Conservation (phyloP, 2,888 invertebrate species). For the Masnerella sp. region DNA sequence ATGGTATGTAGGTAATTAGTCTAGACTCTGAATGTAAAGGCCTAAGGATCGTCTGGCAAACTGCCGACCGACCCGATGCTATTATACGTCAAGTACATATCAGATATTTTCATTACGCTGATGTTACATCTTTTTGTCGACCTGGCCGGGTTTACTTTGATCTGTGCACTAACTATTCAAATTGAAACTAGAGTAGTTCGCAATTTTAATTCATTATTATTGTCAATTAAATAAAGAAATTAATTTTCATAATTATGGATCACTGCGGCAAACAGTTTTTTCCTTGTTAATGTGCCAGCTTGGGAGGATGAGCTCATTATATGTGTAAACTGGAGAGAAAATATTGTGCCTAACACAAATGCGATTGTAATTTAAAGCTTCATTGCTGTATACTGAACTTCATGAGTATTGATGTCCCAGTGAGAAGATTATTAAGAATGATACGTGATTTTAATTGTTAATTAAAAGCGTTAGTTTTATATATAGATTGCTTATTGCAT, state of each 20-base stretch:
- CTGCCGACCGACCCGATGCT: slow-evolving; percentile 47
- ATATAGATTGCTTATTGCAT: neutral
- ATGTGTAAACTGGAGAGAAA: slow-evolving; percentile 17
- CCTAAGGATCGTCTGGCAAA: slow-evolving; percentile 59
- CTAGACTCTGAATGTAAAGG: slow-evolving; percentile 62
- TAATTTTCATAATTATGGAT: neutral
- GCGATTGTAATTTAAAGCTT: slow-evolving; percentile 29
- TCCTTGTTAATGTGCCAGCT: neutral
- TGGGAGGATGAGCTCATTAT: slow-evolving; percentile 7
- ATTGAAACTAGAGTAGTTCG: too few relatives aligned
- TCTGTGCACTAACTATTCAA: neutral
- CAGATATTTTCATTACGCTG: slow-evolving; percentile 43
- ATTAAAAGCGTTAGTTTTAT: neutral
- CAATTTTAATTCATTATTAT: neutral
- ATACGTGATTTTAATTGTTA: slow-evolving; percentile 3
- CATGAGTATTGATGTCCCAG: neutral
- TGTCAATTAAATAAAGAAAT: too few relatives aligned
- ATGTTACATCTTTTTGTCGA: slow-evolving; percentile 20
- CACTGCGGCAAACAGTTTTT: neutral
- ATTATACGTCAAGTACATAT: slow-evolving; percentile 29
- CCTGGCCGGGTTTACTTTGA: neutral
- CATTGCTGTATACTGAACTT: slow-evolving; percentile 14
- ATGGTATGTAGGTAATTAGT: slow-evolving; percentile 71
- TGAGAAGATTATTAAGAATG: neutral
- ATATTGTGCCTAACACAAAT: slow-evolving; percentile 18